Evolutionary conservation across 2,888 invertebrate species (phyloP).

Genomic region (Acanthopleura granulata): DNA sequence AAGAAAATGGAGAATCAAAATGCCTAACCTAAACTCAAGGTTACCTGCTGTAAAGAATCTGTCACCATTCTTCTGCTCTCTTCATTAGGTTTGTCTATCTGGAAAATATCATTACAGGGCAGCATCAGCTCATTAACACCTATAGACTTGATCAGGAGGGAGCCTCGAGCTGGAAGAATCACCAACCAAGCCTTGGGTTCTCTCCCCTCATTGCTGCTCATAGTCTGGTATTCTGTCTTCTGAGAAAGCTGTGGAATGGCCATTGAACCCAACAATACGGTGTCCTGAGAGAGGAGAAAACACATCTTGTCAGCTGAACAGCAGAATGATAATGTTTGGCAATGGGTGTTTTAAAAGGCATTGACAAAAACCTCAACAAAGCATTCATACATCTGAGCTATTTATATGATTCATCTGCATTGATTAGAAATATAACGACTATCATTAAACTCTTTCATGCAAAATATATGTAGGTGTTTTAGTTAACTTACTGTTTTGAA

Average conservation of each 20-base stretch:
- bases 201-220: background rate
- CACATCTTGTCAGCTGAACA: too few relatives aligned
- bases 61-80: background rate
- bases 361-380: too few relatives aligned
- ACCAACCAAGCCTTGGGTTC: background rate
- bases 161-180: background rate
- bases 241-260: background rate
- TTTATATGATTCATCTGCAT: too few relatives aligned
- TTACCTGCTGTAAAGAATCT: background rate
- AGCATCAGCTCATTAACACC: conserved; percentile 11
- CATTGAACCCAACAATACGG: background rate
- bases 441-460: too few relatives aligned
- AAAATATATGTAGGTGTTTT: too few relatives aligned
- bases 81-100: background rate
- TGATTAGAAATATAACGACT: too few relatives aligned
- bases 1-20: background rate
- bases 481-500: too few relatives aligned
- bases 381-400: too few relatives aligned
- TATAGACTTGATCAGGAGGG: conserved; percentile 4
- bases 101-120: background rate
- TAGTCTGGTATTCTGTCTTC: background rate
- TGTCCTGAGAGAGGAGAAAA: background rate
- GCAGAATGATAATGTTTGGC: too few relatives aligned
- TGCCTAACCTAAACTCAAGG: background rate
- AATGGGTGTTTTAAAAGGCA: too few relatives aligned